Evolutionary conservation across 2,797 vertebrate genomes (phyloP).

Genomic region (Argentina silus): DNA sequence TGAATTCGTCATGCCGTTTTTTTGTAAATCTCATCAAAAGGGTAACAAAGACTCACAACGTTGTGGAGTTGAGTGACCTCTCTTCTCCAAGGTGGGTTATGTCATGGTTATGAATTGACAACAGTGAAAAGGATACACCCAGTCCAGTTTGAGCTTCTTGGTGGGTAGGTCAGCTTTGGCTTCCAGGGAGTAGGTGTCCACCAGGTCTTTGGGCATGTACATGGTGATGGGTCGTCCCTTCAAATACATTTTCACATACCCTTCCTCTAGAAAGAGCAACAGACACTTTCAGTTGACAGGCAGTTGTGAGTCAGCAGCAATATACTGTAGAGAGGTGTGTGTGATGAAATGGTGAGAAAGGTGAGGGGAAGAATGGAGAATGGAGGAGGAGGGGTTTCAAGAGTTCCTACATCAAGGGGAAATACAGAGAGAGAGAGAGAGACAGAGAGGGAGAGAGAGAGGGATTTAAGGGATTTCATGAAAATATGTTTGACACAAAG

Average conservation of each 20-base stretch:
- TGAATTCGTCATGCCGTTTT: too few species aligned
- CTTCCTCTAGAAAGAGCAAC: constrained; percentile 91
- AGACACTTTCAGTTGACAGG: constrained; percentile 55
- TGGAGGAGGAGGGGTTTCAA: not conserved
- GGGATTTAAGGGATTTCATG: not conserved
- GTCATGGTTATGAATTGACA: not conserved
- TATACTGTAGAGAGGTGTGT: not conserved
- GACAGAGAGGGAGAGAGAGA: not conserved
- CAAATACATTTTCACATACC: constrained; percentile 99
- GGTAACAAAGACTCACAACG: too few species aligned
- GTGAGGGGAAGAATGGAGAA: not conserved
- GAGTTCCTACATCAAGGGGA: constrained; percentile 11
- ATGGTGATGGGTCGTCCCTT: constrained; percentile 97
- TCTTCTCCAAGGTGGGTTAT: not conserved
- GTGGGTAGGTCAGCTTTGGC: constrained; percentile 88
- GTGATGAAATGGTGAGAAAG: not conserved
- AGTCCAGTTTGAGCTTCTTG: constrained; percentile 95
- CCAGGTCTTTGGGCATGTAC: constrained; percentile 96
- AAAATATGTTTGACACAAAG: not conserved
- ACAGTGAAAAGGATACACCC: constrained; percentile 95
- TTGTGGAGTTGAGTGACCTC: too few species aligned
- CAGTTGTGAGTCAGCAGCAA: not conserved
- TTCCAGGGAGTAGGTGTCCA: constrained; percentile 93
- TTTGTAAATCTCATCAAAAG: too few species aligned
- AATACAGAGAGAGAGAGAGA: not conserved